Evolutionary conservation across 2,888 invertebrate species (phyloP), one percentile per base, ranked within the genome.

Genomic region (Crioceris asparagi): DNA sequence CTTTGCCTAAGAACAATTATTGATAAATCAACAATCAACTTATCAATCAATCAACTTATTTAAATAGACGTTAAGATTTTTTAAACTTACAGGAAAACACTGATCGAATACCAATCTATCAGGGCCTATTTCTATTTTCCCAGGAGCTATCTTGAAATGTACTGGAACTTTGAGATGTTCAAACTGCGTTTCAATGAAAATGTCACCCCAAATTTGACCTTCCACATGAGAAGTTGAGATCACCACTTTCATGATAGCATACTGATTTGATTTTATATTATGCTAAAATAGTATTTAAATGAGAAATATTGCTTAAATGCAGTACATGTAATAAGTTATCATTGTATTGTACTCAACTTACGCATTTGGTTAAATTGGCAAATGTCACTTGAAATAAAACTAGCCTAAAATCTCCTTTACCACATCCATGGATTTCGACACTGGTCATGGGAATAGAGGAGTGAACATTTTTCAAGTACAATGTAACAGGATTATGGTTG

Each of bases 21-120:
- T n/a, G 11, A 19, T 12, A 23, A 23, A 39, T 11, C 19, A 7
- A 32, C 25, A 19, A 21, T 39, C n/a, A n/a, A n/a, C n/a, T 16
- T 17, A 37, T 29, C 17, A 15, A 23, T 17, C 14, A 27, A 18
- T 17, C 17, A 32, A 35, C 12, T 17, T 10, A 7, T 8, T 16
- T 17, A 11, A 29, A 14, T 4, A 26, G 10, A 23, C 23, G 11
- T 8, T 32, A n/a, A 30, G 12, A 30, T 17, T 23, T 6, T 19
- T 17, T n/a, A 36, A 45, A 71, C 75, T 74, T 66, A 83, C 84
- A 44, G 85, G 88, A 71, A 85, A 88, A 54, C 83, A 83, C 59
- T 82, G 77, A 45, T 77, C 75, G 59, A 87, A 82, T 33, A 77
- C 68, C 19, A 87, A 64, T 52, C 74, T 69, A 51, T 76, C 75